Conservation (phyloP, 2,113 vertebrate genomes). For the Clarias gariepinus region DNA sequence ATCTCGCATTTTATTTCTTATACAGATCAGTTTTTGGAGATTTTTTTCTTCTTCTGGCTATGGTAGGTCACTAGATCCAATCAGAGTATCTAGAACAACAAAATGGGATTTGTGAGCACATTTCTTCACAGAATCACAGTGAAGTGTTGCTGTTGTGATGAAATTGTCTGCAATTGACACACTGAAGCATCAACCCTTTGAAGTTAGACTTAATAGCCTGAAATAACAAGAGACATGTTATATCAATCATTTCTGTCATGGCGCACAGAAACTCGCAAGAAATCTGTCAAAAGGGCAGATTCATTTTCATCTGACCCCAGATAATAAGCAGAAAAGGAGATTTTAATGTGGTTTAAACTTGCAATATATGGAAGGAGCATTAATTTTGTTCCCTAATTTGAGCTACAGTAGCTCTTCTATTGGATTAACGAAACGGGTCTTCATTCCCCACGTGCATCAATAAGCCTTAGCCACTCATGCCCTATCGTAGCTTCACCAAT, state of each 20-base stretch:
- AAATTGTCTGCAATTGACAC: not conserved
- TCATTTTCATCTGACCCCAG: not conserved
- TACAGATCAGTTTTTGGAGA: not conserved
- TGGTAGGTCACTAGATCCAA: not conserved
- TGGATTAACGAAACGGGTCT: too few relatives aligned
- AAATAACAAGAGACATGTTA: not conserved
- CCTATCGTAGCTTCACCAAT: too few relatives aligned
- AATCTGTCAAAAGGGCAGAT: not conserved
- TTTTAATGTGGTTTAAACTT: not conserved
- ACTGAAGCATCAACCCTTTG: not conserved
- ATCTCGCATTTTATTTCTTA: not conserved
- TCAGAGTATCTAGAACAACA: not conserved
- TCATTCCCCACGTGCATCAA: too few relatives aligned
- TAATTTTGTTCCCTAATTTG: too few relatives aligned
- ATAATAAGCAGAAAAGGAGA: not conserved
- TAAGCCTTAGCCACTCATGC: too few relatives aligned
- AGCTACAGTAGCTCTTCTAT: too few relatives aligned
- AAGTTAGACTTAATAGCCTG: not conserved
- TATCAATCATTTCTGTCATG: conserved; percentile 19
- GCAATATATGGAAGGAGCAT: not conserved
- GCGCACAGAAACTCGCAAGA: not conserved
- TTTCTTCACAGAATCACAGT: not conserved
- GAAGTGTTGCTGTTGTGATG: not conserved
- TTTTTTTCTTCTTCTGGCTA: not conserved
- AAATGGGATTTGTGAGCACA: not conserved